Evolutionary conservation across 2,113 vertebrate genomes (phyloP), one percentile per base, ranked within the genome.

Genomic region (Hemibagrus wyckioides): DNA sequence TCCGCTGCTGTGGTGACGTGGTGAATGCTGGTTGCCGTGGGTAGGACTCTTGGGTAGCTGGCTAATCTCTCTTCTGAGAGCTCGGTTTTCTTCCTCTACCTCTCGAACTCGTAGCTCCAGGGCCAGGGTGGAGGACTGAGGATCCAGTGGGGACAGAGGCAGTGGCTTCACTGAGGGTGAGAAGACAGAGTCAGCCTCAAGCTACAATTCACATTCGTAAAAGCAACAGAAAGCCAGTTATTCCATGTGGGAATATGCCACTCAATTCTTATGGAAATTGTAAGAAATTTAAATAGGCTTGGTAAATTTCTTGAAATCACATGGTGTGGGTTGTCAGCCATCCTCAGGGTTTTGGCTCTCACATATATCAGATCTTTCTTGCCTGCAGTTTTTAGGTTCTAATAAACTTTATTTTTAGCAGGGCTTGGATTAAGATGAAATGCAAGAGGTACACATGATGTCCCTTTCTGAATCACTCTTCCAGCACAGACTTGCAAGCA

Each of bases 31-130:
- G 14, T 88, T 89, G 33, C 88, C 96, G 0, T 73, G 0, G 95
- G 88, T 17, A 89, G 86, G 93, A 65, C 92, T 91, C 1, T 93
- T 92, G 89, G 96, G 96, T 0, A 95, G 96, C 90, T 96, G 94
- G 93, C 96, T 97, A 91, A 99, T 97, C 91, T 99, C 97, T 86
- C 94, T 94, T 85, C 97, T 97, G 23, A 99, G 96, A 0, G 92
- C 96, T 0, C 95, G 96, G 94, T 99, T 99, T 94, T 99, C 98
- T 88, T 97, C 98, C 92, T 99, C 98, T 90, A 99, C 97, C 83
- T 97, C 97, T 0, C 97, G 97, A 79, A 99, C 91, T 0, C 97
- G 96, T 81, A 98, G 94, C 88, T 99, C 98, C 92, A 99, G 92
- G 89, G 95, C 97, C 0, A 93, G 87, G 44, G 96, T 94, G 71